These are phyloP conservation scores for Acanthacorydalis orientalis DNA, from an alignment of 2,888 invertebrate genomes.

Conservation along the genomic window DNA sequence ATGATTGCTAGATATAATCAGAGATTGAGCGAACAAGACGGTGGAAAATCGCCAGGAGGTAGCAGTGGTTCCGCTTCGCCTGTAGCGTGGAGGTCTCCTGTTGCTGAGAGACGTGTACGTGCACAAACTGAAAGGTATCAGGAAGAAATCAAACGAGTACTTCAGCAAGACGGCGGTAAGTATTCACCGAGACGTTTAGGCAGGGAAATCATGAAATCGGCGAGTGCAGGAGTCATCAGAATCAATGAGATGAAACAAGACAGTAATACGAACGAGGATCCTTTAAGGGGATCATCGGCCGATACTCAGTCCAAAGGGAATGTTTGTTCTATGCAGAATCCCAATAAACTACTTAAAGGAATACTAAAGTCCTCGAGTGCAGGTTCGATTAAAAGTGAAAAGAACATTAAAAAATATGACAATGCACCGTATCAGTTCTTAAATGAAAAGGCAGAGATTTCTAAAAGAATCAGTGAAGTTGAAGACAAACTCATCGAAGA, in stretches of 20 bases:
- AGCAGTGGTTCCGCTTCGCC: slow-evolving; percentile 50
- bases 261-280: not conserved
- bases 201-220: slow-evolving; percentile 46
- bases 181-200: slow-evolving; percentile 21
- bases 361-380: slow-evolving; percentile 25
- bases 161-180: slow-evolving; percentile 11
- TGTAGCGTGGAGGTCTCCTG: slow-evolving; percentile 43
- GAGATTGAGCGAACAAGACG: slow-evolving; percentile 40
- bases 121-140: slow-evolving; percentile 32
- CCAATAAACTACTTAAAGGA: slow-evolving; percentile 13
- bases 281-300: not conserved
- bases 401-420: not conserved
- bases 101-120: slow-evolving; percentile 37
- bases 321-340: slow-evolving; percentile 6
- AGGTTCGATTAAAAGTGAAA: slow-evolving; percentile 16
- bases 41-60: slow-evolving; percentile 20
- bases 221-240: slow-evolving; percentile 30
- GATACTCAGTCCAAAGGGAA: not conserved
- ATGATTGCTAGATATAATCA: slow-evolving; percentile 56
- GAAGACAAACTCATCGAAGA: not conserved
- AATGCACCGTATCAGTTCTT: not conserved
- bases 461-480: not conserved
- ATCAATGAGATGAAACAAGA: slow-evolving; percentile 1
- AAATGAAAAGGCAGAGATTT: not conserved
- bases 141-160: slow-evolving; percentile 24